Conservation (phyloP, 2,888 invertebrate genomes). For the Eilema griseolum region DNA sequence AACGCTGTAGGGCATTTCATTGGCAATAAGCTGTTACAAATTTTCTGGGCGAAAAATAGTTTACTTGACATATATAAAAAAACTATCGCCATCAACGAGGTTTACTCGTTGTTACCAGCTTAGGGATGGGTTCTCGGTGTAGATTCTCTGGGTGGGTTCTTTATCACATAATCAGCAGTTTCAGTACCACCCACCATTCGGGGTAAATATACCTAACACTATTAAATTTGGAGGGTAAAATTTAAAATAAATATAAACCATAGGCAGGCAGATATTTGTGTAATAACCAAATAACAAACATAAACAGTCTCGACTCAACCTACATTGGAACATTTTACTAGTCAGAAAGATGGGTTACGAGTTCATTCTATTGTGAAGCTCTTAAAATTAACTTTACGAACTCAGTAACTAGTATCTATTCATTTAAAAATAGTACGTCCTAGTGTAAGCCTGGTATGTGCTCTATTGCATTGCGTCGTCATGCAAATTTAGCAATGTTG, state of each 20-base stretch:
- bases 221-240: too few relatives aligned
- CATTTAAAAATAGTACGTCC: slow-evolving; percentile 57
- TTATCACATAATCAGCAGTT: too few relatives aligned
- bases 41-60: too few relatives aligned
- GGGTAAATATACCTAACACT: not conserved
- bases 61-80: too few relatives aligned
- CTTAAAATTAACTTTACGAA: slow-evolving; percentile 17
- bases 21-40: too few relatives aligned
- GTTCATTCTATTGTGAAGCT: slow-evolving; percentile 5
- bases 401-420: slow-evolving; percentile 50
- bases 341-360: not conserved
- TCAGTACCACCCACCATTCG: not conserved
- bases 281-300: not conserved
- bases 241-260: too few relatives aligned
- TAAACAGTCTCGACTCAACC: not conserved
- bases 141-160: not conserved
- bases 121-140: too few relatives aligned
- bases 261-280: too few relatives aligned
- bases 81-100: too few relatives aligned
- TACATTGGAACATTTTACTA: not conserved
- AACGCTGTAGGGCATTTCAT: too few relatives aligned
- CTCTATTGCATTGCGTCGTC: slow-evolving; percentile 65
- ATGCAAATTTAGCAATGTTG: slow-evolving; percentile 72
- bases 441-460: slow-evolving; percentile 44
- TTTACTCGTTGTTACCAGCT: too few relatives aligned